Evolutionary conservation across 2,888 invertebrate genomes (phyloP).

Genomic region (Exocentrus adspersus): DNA sequence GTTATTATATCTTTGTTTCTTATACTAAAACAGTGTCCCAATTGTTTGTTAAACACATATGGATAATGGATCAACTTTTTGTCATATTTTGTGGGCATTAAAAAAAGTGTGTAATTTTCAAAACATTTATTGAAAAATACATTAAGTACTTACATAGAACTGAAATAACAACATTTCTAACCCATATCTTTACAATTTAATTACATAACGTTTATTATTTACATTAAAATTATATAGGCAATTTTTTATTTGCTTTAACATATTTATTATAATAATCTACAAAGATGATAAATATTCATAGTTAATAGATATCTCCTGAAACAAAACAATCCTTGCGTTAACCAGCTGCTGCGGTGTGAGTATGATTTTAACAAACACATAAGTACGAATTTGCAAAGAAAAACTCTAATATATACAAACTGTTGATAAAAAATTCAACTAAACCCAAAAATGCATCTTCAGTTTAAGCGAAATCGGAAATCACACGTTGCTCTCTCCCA

Average conservation of each 20-base stretch:
- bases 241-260: background rate
- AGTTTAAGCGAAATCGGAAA: constrained; percentile 36
- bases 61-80: too few species aligned
- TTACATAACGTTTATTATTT: constrained; percentile 25
- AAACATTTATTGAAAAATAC: constrained; percentile 37
- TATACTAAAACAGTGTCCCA: too few species aligned
- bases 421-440: constrained; percentile 3
- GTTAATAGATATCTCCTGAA: constrained; percentile 16
- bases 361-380: constrained; percentile 18
- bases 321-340: constrained; percentile 24
- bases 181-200: constrained; percentile 27
- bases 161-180: constrained; percentile 23
- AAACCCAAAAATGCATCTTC: constrained; percentile 38
- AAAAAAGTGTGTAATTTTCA: constrained; percentile 9
- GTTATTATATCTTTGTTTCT: too few species aligned
- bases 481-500: constrained; percentile 39
- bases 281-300: constrained; percentile 14
- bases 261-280: constrained; percentile 9
- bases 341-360: constrained; percentile 14
- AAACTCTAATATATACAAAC: constrained; percentile 8
- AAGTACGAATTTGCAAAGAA: constrained; percentile 18
- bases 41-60: background rate
- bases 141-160: constrained; percentile 21
- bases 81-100: background rate
- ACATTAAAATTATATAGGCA: constrained; percentile 17